A percentile compares a stretch with the other conserved stretches of the same genome.
Conservation (phyloP, 2,888 invertebrate species). For the Morpho helenor region DNA sequence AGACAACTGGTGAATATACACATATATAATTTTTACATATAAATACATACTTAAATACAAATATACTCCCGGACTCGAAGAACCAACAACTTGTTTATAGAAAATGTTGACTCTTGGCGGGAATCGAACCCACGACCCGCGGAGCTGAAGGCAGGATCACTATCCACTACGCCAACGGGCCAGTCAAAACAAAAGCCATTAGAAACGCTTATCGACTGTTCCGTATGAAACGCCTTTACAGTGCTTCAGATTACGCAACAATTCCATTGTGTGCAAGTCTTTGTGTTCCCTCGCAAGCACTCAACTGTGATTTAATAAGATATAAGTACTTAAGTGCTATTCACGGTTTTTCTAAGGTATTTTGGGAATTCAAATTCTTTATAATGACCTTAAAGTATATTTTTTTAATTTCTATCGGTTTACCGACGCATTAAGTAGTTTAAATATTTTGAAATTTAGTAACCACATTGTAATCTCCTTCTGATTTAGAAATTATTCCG, state of each 20-base stretch:
- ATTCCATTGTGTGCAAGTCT: conserved; percentile 20
- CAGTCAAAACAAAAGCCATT: too few relatives aligned
- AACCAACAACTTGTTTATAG: too few relatives aligned
- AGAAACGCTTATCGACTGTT: not conserved
- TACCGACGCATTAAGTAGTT: not conserved
- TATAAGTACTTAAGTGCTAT: conserved; percentile 27
- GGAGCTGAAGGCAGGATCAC: too few relatives aligned
- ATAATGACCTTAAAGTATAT: not conserved
- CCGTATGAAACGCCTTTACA: conserved; percentile 16
- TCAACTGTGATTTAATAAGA: conserved; percentile 51
- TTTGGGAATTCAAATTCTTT: not conserved
- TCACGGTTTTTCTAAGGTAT: conserved; percentile 8
- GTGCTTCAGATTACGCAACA: conserved; percentile 20
- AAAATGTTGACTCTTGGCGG: too few relatives aligned
- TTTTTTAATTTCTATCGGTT: not conserved
- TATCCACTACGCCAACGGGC: too few relatives aligned
- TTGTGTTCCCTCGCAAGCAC: conserved; percentile 27
- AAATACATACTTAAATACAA: too few relatives aligned
- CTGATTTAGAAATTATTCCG: too few relatives aligned
- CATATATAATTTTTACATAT: too few relatives aligned
- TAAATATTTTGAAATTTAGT: not conserved
- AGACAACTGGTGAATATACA: too few relatives aligned
- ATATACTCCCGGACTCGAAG: too few relatives aligned
- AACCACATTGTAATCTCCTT: too few relatives aligned
- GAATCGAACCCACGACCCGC: too few relatives aligned